Conservation (phyloP, 2,888 invertebrate genomes). For the Trissolcus japonicus region DNA sequence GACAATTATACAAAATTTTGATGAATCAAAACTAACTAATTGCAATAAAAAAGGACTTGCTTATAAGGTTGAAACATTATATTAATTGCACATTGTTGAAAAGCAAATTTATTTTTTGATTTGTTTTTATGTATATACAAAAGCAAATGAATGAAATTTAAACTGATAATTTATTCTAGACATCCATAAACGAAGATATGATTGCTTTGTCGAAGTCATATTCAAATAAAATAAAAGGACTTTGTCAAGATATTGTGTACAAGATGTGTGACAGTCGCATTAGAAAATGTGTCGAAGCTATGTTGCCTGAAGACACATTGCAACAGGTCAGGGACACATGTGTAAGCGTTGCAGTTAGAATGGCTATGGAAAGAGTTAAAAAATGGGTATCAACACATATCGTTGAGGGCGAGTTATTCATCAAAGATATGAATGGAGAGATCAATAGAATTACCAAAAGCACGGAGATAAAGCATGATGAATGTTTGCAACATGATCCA, state of each 20-base stretch:
- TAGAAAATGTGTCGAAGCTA: slow-evolving; percentile 72
- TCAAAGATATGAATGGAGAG: slow-evolving; percentile 68
- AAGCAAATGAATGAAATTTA: neutral
- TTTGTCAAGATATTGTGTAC: slow-evolving; percentile 63
- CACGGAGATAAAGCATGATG: slow-evolving; percentile 31
- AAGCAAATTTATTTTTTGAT: neutral
- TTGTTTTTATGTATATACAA: too few species aligned
- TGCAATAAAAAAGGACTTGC: neutral
- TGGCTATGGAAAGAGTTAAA: slow-evolving; percentile 77
- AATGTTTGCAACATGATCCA: slow-evolving; percentile 62
- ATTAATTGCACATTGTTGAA: neutral
- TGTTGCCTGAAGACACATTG: slow-evolving; percentile 78
- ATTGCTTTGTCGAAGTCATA: slow-evolving; percentile 18
- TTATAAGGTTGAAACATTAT: neutral
- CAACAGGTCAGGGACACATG: slow-evolving; percentile 78
- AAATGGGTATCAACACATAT: slow-evolving; percentile 79
- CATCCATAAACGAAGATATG: neutral
- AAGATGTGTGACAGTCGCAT: slow-evolving; percentile 66
- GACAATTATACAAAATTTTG: neutral
- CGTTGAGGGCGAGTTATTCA: slow-evolving; percentile 64
- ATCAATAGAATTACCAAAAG: slow-evolving; percentile 62
- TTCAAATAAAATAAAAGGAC: slow-evolving; percentile 59
- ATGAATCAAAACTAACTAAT: neutral
- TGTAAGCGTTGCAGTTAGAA: slow-evolving; percentile 76
- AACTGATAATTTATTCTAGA: neutral